Percentiles rank a stretch among this genome's conserved stretches.
Evolutionary conservation across 1,140 invertebrate species (phyloP).

Genomic region (Brachionus asplanchnoidis): DNA sequence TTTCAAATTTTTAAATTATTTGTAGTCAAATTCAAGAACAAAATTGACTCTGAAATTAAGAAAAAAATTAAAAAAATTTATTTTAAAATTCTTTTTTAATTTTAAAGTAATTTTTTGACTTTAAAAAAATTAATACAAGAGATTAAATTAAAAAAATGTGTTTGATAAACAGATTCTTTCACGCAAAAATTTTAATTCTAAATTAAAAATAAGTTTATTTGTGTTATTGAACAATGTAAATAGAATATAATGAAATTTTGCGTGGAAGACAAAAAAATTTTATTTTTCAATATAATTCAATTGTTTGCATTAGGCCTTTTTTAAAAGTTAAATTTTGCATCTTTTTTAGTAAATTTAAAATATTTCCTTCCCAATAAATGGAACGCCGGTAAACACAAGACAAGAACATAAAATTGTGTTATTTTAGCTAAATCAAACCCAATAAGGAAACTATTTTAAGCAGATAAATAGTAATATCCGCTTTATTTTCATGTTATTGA

Average conservation of each 20-base stretch:
- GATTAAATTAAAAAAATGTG: too few relatives aligned
- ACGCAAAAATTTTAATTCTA: background rate
- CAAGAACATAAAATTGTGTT: background rate
- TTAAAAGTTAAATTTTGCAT: background rate
- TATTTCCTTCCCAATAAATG: background rate
- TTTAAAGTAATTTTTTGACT: too few relatives aligned
- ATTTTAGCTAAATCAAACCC: slow-evolving; percentile 28
- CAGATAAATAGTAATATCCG: slow-evolving; percentile 42
- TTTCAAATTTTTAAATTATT: background rate
- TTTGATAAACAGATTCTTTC: too few relatives aligned
- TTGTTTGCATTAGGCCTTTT: background rate
- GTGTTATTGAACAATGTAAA: background rate
- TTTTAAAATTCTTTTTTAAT: too few relatives aligned
- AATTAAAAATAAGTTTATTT: background rate
- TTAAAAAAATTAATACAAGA: too few relatives aligned
- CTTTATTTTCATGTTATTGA: background rate
- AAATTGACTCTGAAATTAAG: too few relatives aligned
- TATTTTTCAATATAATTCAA: background rate
- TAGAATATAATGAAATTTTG: background rate
- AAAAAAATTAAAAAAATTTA: too few relatives aligned
- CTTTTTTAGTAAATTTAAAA: background rate
- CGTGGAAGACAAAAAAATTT: background rate
- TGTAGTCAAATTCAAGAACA: too few relatives aligned
- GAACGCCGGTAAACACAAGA: background rate
- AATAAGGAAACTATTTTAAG: slow-evolving; percentile 41